Percentiles rank a stretch among this genome's conserved stretches.
phyloP scores from a whole-genome alignment of 2,888 invertebrate species.

The Eristalinus aeneus region DNA sequence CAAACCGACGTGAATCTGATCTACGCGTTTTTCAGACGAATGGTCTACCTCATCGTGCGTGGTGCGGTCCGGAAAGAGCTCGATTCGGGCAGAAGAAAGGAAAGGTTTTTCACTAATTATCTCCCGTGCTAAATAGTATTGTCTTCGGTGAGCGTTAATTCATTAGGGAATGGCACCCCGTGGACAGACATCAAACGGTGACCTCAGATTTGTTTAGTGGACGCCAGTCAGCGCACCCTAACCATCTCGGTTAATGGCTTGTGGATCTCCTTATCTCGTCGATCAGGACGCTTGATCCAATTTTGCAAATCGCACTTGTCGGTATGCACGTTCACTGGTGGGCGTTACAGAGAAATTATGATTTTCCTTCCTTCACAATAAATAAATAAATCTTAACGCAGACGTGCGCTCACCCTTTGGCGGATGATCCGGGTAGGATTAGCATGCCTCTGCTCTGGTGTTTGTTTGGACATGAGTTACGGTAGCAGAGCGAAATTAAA shows the following conservation, averaged over 20 bases:
- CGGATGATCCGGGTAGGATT: slow-evolving; percentile 52
- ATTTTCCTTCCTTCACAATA: neutral
- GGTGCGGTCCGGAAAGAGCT: slow-evolving; percentile 26
- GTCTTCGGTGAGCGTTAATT: slow-evolving; percentile 45
- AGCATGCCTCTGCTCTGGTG: slow-evolving; percentile 26
- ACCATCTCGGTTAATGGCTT: neutral
- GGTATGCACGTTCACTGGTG: neutral
- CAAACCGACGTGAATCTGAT: neutral
- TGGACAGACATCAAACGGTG: slow-evolving; percentile 38
- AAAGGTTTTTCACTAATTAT: slow-evolving; percentile 57
- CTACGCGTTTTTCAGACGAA: neutral
- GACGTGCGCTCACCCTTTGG: slow-evolving; percentile 42
- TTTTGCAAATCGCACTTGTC: neutral
- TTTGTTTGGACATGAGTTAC: neutral
- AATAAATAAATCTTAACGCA: neutral
- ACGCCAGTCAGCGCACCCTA: neutral
- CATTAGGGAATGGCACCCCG: slow-evolving; percentile 32
- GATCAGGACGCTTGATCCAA: neutral
- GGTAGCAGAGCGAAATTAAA: slow-evolving; percentile 12
- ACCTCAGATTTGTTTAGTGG: neutral
- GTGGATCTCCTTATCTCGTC: neutral
- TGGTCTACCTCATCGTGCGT: neutral
- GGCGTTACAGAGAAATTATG: neutral
- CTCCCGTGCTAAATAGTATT: neutral
- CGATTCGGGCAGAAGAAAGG: slow-evolving; percentile 1